A percentile compares a stretch with the other conserved stretches of the same genome.
Evolutionary conservation across 2,888 invertebrate genomes (phyloP).

Genomic region (Eupelmus urozonus): DNA sequence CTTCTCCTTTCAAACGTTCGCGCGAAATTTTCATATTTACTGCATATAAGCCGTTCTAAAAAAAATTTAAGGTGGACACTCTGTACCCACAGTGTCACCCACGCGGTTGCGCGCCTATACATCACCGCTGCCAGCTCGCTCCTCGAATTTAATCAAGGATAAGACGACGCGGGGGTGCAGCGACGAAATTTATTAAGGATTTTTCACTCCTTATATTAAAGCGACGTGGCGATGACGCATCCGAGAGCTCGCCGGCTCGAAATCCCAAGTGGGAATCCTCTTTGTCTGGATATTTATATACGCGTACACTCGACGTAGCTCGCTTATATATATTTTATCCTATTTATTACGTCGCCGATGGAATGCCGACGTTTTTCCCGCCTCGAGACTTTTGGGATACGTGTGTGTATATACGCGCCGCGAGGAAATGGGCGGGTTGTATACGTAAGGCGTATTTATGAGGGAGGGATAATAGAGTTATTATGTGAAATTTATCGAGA

Average conservation of each 20-base stretch:
- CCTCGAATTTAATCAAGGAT: too few relatives aligned
- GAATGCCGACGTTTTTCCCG: slow-evolving; percentile 25
- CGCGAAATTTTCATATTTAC: too few relatives aligned
- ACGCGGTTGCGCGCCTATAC: neutral
- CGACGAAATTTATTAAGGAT: neutral
- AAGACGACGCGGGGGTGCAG: too few relatives aligned
- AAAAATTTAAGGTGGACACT: too few relatives aligned
- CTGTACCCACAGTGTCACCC: too few relatives aligned
- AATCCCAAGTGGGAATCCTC: neutral
- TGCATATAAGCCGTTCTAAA: too few relatives aligned
- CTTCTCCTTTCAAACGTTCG: too few relatives aligned
- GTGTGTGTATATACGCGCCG: neutral
- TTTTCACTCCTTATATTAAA: neutral
- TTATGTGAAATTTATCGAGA: slow-evolving; percentile 36
- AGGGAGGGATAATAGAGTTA: slow-evolving; percentile 13
- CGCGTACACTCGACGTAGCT: too few relatives aligned
- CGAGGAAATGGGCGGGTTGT: slow-evolving; percentile 9
- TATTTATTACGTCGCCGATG: slow-evolving; percentile 32
- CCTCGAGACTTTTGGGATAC: neutral
- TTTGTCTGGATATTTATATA: slow-evolving; percentile 8
- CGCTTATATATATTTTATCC: slow-evolving; percentile 41
- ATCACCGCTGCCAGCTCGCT: neutral
- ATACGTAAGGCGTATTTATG: slow-evolving; percentile 35
- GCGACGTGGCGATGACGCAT: slow-evolving; percentile 39
- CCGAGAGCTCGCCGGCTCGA: slow-evolving; percentile 8